phyloP scores from a whole-genome alignment of 2,888 invertebrate genomes.

The Anthophora plumipes region DNA sequence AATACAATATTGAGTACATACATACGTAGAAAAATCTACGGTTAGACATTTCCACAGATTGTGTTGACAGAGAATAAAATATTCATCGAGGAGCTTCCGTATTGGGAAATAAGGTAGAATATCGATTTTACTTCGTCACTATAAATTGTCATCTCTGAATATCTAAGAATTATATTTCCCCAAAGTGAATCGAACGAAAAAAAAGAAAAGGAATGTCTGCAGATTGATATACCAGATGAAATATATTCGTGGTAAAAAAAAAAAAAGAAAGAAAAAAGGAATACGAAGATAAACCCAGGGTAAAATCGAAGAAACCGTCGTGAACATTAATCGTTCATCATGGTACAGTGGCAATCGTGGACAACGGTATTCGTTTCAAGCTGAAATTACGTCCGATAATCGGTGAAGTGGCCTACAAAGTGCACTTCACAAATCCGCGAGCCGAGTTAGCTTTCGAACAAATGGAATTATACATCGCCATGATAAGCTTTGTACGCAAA shows the following conservation, averaged over 20 bases:
- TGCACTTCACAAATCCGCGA: conserved; percentile 36
- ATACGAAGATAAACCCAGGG: background rate
- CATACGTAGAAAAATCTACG: too few relatives aligned
- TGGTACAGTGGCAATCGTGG: conserved; percentile 19
- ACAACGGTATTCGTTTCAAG: conserved; percentile 36
- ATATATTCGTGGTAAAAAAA: background rate
- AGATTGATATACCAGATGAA: background rate
- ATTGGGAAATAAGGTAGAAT: too few relatives aligned
- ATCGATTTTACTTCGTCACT: too few relatives aligned
- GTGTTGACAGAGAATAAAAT: too few relatives aligned
- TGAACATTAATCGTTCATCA: conserved; percentile 27
- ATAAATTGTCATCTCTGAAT: too few relatives aligned
- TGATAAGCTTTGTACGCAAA: conserved; percentile 46
- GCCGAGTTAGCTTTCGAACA: conserved; percentile 40
- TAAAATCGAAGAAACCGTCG: conserved; percentile 7
- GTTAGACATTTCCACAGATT: too few relatives aligned
- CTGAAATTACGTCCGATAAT: conserved; percentile 71
- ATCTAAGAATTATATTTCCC: too few relatives aligned
- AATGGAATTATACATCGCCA: conserved; percentile 57
- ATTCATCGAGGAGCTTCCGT: too few relatives aligned
- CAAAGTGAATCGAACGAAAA: too few relatives aligned
- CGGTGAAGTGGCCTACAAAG: conserved; percentile 63
- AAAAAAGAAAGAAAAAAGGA: too few relatives aligned
- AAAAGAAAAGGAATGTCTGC: too few relatives aligned
- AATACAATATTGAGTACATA: too few relatives aligned